phyloP scores from a whole-genome alignment of 2,888 invertebrate genomes.

The Synanthedon formicaeformis region DNA sequence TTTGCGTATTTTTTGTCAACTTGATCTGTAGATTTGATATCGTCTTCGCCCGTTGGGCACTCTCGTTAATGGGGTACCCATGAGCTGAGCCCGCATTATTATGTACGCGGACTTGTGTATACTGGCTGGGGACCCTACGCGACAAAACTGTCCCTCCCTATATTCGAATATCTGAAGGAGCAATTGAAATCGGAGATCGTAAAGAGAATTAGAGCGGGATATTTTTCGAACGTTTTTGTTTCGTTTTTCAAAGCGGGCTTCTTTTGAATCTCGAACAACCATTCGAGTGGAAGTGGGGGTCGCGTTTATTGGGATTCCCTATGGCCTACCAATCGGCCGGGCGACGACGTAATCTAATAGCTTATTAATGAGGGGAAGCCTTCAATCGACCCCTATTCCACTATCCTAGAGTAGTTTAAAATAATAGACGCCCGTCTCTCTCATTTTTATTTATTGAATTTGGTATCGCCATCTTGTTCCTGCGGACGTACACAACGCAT shows the following conservation, averaged over 20 bases:
- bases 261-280: constrained; percentile 68
- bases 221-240: constrained; percentile 65
- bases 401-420: constrained; percentile 61
- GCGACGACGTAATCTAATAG: constrained; percentile 68
- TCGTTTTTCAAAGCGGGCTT: constrained; percentile 63
- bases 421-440: constrained; percentile 45
- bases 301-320: constrained; percentile 67
- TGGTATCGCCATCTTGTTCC: constrained; percentile 55
- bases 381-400: constrained; percentile 58
- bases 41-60: constrained; percentile 52
- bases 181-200: constrained; percentile 71
- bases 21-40: constrained; percentile 62
- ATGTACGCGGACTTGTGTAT: constrained; percentile 54
- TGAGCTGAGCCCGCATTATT: constrained; percentile 59
- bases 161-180: constrained; percentile 71
- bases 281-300: constrained; percentile 66
- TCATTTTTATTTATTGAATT: constrained; percentile 37
- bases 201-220: constrained; percentile 69
- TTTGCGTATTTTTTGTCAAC: constrained; percentile 50
- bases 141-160: constrained; percentile 69
- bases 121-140: constrained; percentile 56
- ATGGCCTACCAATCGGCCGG: constrained; percentile 64
- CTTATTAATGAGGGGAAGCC: constrained; percentile 68
- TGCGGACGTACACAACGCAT: constrained; percentile 19
- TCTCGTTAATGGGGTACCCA: constrained; percentile 68